Percentiles rank a stretch among this genome's conserved stretches.
Conservation (phyloP, 2,888 invertebrate genomes). For the Gerosis bhagava region DNA sequence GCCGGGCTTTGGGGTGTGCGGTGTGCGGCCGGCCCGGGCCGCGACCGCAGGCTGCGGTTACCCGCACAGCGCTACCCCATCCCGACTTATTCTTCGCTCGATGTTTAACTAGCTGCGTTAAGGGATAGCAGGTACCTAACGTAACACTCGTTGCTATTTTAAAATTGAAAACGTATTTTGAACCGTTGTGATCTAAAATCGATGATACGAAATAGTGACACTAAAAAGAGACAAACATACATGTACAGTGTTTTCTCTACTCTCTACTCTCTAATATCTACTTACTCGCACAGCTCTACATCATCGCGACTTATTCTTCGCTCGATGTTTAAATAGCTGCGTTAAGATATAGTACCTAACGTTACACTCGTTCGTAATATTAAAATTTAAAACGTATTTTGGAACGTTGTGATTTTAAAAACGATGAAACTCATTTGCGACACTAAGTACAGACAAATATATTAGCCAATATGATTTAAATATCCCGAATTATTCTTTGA, state of each 20-base stretch:
- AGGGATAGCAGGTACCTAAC: too few species aligned
- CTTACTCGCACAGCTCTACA: slow-evolving; percentile 7
- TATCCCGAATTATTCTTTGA: slow-evolving; percentile 21
- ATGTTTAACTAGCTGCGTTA: slow-evolving; percentile 15
- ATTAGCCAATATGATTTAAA: too few species aligned
- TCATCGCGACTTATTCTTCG: slow-evolving; percentile 19
- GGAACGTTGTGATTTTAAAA: too few species aligned
- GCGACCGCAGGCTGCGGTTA: slow-evolving; percentile 15
- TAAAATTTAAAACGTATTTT: not conserved
- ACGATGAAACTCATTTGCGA: too few species aligned
- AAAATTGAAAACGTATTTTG: not conserved
- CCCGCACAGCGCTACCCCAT: slow-evolving; percentile 11
- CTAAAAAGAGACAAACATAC: too few species aligned
- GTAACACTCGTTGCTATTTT: slow-evolving; percentile 7
- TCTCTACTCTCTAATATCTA: too few species aligned
- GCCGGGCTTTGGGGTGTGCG: too few species aligned
- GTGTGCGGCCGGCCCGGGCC: slow-evolving; percentile 1
- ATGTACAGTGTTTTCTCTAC: too few species aligned
- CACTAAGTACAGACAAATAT: too few species aligned
- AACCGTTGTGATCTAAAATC: too few species aligned
- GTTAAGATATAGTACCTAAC: slow-evolving; percentile 5
- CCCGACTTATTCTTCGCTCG: slow-evolving; percentile 21
- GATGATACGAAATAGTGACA: too few species aligned
- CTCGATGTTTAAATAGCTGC: slow-evolving; percentile 16
- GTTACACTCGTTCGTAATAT: slow-evolving; percentile 6